These are phyloP conservation scores for Desmophyllum pertusum DNA, from an alignment of 92 coral and sea anemone species.

Conservation along the genomic window DNA sequence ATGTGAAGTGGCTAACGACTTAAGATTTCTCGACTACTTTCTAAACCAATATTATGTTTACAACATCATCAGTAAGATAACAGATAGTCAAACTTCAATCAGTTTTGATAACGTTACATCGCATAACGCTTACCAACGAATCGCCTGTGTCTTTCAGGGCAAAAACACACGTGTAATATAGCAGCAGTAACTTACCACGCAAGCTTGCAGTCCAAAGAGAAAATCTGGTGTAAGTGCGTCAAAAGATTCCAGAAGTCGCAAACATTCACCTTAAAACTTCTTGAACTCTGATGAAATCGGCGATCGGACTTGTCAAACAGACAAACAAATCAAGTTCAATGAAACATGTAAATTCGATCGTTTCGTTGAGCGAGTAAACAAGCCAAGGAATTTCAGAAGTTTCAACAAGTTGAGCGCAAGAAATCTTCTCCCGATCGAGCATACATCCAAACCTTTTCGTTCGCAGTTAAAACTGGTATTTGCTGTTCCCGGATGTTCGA, in stretches of 20 bases:
- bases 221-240: background rate
- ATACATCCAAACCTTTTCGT: background rate
- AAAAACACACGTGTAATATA: background rate
- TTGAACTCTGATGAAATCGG: background rate
- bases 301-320: conserved; percentile 13
- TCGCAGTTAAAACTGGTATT: background rate
- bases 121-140: background rate
- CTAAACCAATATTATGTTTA: conserved; percentile 17
- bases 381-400: background rate
- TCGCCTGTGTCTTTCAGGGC: background rate
- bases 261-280: background rate
- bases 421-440: background rate
- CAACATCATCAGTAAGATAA: background rate
- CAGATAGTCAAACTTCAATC: conserved; percentile 10
- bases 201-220: background rate
- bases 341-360: conserved; percentile 31
- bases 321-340: conserved; percentile 21
- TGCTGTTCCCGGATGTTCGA: background rate
- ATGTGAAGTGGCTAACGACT: background rate
- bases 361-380: background rate
- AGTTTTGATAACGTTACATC: conserved; percentile 2
- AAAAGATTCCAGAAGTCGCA: background rate
- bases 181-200: conserved; percentile 18
- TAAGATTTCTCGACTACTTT: background rate
- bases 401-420: background rate